Percentiles rank a stretch among this genome's conserved stretches.
These are phyloP conservation scores for Zeugodacus cucurbitae DNA, from an alignment of 1,140 invertebrate species.

Conservation along the genomic window DNA sequence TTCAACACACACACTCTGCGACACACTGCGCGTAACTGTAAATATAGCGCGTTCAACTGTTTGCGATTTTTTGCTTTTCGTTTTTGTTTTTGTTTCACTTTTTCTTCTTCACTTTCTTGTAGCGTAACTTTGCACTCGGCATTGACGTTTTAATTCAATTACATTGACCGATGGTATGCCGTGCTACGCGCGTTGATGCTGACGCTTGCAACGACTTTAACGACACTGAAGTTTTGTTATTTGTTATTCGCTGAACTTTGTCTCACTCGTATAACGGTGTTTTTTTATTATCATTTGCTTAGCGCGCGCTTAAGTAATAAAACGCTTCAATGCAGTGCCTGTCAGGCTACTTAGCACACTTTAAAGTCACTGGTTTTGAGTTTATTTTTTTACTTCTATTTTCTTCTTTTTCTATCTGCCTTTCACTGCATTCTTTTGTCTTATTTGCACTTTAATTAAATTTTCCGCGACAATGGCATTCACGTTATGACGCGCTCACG, in stretches of 20 bases:
- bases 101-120: constrained; percentile 9
- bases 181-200: not conserved
- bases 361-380: not conserved
- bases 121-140: not conserved
- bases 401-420: not conserved
- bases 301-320: not conserved
- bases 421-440: not conserved
- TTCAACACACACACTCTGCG: too few species aligned
- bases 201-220: not conserved
- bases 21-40: not conserved
- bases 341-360: not conserved
- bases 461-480: not conserved
- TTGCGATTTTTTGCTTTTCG: not conserved
- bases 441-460: not conserved
- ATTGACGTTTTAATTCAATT: constrained; percentile 29
- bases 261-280: not conserved
- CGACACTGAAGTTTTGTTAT: not conserved
- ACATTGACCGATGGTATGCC: constrained; percentile 5
- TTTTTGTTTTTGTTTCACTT: not conserved
- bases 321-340: not conserved
- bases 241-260: not conserved
- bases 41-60: not conserved
- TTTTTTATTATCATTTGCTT: not conserved
- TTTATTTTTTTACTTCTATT: not conserved
- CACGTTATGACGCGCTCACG: not conserved